Evolutionary conservation across 2,797 vertebrate genomes (phyloP).

Genomic region (Tympanoctomys barrerae): DNA sequence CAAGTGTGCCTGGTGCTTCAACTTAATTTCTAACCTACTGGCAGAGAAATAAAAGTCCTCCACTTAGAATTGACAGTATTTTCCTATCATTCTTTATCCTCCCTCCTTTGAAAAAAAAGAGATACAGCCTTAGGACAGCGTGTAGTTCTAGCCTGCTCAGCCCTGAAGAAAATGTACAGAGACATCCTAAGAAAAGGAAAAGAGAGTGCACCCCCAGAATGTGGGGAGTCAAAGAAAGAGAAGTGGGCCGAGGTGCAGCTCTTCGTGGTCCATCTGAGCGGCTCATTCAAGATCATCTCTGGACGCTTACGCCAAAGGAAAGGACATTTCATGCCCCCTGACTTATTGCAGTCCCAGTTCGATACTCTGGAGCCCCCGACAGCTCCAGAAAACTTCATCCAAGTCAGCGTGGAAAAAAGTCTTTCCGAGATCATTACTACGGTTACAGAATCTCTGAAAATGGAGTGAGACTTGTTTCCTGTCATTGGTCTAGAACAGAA

Average conservation of each 20-base stretch:
- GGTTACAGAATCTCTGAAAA: slow-evolving; percentile 81
- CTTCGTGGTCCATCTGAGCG: slow-evolving; percentile 92
- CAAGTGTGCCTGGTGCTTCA: neutral
- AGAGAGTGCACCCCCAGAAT: slow-evolving; percentile 50
- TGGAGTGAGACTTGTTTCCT: neutral
- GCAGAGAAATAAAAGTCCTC: neutral
- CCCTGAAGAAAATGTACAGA: slow-evolving; percentile 93
- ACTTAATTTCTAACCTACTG: neutral
- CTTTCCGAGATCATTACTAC: slow-evolving; percentile 88
- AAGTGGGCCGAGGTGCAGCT: slow-evolving; percentile 80
- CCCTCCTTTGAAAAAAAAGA: slow-evolving; percentile 79
- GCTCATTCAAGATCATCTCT: slow-evolving; percentile 90
- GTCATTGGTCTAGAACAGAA: slow-evolving; percentile 5
- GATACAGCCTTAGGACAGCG: slow-evolving; percentile 85
- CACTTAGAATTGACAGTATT: neutral
- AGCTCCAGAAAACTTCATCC: slow-evolving; percentile 90
- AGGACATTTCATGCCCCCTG: slow-evolving; percentile 93
- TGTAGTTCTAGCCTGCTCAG: slow-evolving; percentile 93
- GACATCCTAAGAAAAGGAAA: slow-evolving; percentile 89
- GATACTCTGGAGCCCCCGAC: slow-evolving; percentile 91
- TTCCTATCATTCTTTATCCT: neutral
- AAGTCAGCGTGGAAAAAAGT: slow-evolving; percentile 89
- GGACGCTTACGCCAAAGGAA: slow-evolving; percentile 89
- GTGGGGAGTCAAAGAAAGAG: slow-evolving; percentile 26
- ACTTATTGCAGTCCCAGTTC: slow-evolving; percentile 93